Evolutionary conservation across 2,113 vertebrate species (phyloP), one percentile per base, ranked within the genome.

Genomic region (Athene noctua): DNA sequence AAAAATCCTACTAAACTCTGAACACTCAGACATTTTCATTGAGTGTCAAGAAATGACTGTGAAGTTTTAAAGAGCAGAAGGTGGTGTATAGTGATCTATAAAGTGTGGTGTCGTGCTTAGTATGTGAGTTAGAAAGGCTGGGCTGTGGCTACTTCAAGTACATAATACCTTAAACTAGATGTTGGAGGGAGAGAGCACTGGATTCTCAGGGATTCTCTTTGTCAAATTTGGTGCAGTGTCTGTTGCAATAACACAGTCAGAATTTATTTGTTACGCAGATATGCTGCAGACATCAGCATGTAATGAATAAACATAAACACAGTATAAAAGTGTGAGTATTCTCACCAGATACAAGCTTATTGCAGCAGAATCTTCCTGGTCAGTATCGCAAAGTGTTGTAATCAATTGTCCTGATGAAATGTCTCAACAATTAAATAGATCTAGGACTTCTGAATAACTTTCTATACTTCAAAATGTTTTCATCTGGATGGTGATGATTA

Each of bases 31-130:
- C 36, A 38, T 4, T 65, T 75, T 11, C 17, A 49, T 0, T 47
- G 62, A 63, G 27, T 36, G 46, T 68, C 29, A 36, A 38, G 26
- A 59, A 80, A 80, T 15, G 9, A 15, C 1, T 57, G n/a, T 15
- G 46, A 44, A 68, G 68, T 38, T n/a, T 52, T 58, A 23, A 65
- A 72, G 34, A 58, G 25, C 38, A 68, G 34, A 42, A 83, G 26
- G 10, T 23, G 19, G 3, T 26, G 14, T 29, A 36, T 1, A 38
- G 57, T 0, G 0, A 36, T 40, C 18, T 67, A 23, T 36, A 26
- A 79, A 82, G 40, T n/a, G 20, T 15, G 17, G 23, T 44, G 19
- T 11, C 54, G 42, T 66, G 36, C 42, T 52, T 25, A 38, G 44
- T 17, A 17, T n/a, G 25, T 22, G 26, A 84, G 46, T 51, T 44